These are phyloP conservation scores for Gnatocerus cornutus DNA, from an alignment of 2,888 invertebrate genomes.

Conservation along the genomic window DNA sequence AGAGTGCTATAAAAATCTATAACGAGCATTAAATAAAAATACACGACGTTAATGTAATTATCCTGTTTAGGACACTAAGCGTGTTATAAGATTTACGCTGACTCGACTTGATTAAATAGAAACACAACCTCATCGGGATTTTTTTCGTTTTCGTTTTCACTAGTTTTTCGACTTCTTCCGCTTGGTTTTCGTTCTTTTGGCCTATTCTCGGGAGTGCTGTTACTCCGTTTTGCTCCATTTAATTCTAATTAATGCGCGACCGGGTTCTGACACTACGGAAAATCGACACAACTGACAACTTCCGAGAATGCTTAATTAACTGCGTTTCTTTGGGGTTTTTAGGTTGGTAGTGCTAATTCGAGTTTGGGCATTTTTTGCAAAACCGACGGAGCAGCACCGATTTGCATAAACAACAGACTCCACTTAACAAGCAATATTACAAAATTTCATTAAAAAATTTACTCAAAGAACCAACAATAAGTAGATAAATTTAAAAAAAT, in stretches of 20 bases:
- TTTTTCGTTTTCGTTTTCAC: background rate
- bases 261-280: slow-evolving; percentile 21
- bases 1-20: slow-evolving; percentile 67
- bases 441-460: background rate
- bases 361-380: slow-evolving; percentile 7
- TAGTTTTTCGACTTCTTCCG: background rate
- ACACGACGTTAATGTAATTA: slow-evolving; percentile 63
- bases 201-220: slow-evolving; percentile 13
- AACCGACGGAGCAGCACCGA: background rate
- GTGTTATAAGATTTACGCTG: slow-evolving; percentile 54
- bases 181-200: background rate
- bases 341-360: slow-evolving; percentile 9
- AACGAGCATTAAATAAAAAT: slow-evolving; percentile 59
- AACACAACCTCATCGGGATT: background rate
- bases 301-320: slow-evolving; percentile 29
- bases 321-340: slow-evolving; percentile 6
- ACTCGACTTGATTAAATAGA: slow-evolving; percentile 15
- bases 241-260: slow-evolving; percentile 31
- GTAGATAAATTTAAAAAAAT: no score
- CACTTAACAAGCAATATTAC: background rate
- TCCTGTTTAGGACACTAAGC: slow-evolving; percentile 58
- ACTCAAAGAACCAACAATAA: background rate
- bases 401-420: background rate
- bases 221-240: slow-evolving; percentile 42
- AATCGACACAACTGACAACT: slow-evolving; percentile 23